Conservation (phyloP, 2,888 invertebrate genomes). For the Rotaria sp. region DNA sequence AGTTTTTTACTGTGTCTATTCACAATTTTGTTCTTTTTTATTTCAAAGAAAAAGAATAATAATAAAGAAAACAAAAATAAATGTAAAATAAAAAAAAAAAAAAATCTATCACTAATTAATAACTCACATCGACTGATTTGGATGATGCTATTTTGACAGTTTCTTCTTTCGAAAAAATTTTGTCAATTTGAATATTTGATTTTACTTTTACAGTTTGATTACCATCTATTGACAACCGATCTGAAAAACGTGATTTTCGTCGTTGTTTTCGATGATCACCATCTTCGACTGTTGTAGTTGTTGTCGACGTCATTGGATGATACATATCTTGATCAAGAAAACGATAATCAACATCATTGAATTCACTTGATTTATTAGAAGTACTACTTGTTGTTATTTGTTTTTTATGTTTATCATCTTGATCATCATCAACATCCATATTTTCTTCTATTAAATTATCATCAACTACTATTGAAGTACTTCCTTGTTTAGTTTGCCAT, state of each 20-base stretch:
- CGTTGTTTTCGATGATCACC: background rate
- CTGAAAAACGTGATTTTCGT: slow-evolving; percentile 16
- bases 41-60: background rate
- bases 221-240: background rate
- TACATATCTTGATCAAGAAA: background rate
- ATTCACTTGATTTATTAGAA: background rate
- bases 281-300: background rate
- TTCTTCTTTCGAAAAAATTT: background rate
- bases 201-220: background rate
- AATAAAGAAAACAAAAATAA: background rate
- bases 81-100: background rate
- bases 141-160: too few relatives aligned
- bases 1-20: too few relatives aligned
- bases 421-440: slow-evolving; percentile 23
- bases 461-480: background rate
- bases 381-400: background rate
- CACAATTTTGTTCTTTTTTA: background rate
- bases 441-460: background rate
- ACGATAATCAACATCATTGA: background rate
- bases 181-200: background rate
- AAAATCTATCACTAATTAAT: background rate
- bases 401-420: background rate
- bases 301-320: background rate
- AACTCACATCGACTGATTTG: background rate
- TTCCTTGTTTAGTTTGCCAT: background rate